A percentile compares a stretch with the other conserved stretches of the same genome.
These are phyloP conservation scores for Catharus minimus DNA, from an alignment of 2,113 vertebrate genomes.

Conservation along the genomic window DNA sequence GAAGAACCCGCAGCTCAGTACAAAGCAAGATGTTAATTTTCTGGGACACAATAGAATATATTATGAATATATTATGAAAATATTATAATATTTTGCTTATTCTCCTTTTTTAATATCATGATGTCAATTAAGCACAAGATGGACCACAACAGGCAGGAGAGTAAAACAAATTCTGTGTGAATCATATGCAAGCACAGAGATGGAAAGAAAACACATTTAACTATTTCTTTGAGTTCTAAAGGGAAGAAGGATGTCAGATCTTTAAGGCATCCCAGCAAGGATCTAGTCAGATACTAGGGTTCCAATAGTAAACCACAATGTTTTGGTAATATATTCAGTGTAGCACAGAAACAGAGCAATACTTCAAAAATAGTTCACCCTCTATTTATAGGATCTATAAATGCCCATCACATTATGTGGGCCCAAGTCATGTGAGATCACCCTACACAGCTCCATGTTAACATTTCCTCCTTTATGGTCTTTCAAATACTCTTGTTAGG, in stretches of 20 bases:
- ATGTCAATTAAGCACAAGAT: neutral
- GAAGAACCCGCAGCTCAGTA: neutral
- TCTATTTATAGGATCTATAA: constrained; percentile 39
- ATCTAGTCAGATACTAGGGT: neutral
- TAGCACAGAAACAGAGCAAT: neutral
- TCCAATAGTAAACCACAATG: neutral
- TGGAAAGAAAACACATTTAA: neutral
- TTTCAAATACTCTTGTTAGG: neutral
- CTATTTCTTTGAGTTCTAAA: neutral
- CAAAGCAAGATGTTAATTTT: neutral
- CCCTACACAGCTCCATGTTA: neutral
- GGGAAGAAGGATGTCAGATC: neutral
- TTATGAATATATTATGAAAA: too few species aligned
- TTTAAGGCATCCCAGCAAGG: neutral
- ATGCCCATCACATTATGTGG: neutral
- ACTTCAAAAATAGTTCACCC: constrained; percentile 13
- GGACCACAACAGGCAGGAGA: neutral
- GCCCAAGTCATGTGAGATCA: constrained; percentile 2
- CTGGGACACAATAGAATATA: neutral
- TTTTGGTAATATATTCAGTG: neutral
- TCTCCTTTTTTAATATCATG: neutral
- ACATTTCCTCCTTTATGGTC: constrained; percentile 26
- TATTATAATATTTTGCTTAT: neutral
- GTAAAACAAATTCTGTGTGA: neutral
- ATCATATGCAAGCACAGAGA: neutral